Conservation (phyloP, 37 sponge, comb jelly and placozoan genomes). For the Geodia barretti region DNA sequence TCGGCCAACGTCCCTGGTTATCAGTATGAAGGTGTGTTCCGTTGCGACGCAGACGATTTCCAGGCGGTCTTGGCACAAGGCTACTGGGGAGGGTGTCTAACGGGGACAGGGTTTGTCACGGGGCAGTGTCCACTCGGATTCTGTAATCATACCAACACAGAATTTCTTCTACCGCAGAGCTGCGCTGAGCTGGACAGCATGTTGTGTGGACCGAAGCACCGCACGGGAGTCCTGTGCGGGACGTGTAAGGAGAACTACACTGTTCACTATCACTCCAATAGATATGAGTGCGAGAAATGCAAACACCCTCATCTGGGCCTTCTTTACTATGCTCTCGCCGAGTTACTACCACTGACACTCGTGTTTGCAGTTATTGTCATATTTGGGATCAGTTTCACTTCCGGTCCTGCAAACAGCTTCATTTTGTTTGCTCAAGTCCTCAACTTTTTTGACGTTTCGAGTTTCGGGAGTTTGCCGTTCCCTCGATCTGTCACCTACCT, state of each 20-base stretch:
- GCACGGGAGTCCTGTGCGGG: slow-evolving; percentile 42
- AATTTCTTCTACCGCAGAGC: not conserved
- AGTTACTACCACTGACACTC: slow-evolving; percentile 41
- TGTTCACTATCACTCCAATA: slow-evolving; percentile 41
- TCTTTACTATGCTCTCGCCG: slow-evolving; percentile 23
- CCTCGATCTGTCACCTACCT: not conserved
- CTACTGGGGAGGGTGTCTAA: slow-evolving; percentile 55
- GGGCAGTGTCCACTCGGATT: slow-evolving; percentile 42
- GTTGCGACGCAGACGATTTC: slow-evolving; percentile 1
- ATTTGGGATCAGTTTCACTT: slow-evolving; percentile 31
- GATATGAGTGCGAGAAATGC: slow-evolving; percentile 6
- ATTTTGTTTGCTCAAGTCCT: slow-evolving; percentile 43
- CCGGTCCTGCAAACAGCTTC: slow-evolving; percentile 24
- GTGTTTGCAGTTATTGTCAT: slow-evolving; percentile 13
- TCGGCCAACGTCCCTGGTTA: slow-evolving; percentile 5
- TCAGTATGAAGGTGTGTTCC: slow-evolving; percentile 5
- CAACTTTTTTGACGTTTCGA: slow-evolving; percentile 19
- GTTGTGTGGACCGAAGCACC: slow-evolving; percentile 20
- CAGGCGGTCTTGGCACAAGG: slow-evolving; percentile 20
- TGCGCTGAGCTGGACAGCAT: slow-evolving; percentile 15
- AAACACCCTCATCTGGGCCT: not conserved
- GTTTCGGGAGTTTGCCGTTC: not conserved
- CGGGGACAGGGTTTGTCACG: not conserved
- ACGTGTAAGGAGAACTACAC: slow-evolving; percentile 4
- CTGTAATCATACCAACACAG: not conserved